phyloP scores from a whole-genome alignment of 2,888 invertebrate genomes.

The Netelia virgata region DNA sequence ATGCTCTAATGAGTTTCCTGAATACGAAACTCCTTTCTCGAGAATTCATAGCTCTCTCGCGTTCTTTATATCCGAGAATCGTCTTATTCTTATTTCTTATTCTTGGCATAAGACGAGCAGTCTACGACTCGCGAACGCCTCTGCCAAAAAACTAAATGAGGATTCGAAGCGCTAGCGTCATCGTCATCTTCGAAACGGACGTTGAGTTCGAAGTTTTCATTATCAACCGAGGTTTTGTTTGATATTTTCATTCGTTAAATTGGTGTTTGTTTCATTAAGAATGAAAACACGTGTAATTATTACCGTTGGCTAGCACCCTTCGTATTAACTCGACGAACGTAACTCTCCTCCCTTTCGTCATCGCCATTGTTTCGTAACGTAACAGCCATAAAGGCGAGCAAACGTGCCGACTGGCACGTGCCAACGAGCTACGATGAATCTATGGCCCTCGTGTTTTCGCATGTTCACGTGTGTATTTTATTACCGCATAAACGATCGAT shows the following conservation, averaged over 20 bases:
- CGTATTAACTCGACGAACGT: neutral
- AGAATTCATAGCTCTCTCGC: conserved; percentile 29
- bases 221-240: neutral
- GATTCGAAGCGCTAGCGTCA: neutral
- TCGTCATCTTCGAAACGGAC: neutral
- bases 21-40: conserved; percentile 41
- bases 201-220: neutral
- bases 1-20: conserved; percentile 49
- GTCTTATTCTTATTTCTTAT: conserved; percentile 19
- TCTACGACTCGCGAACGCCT: neutral
- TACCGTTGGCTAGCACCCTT: neutral
- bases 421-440: conserved; percentile 1
- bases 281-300: neutral
- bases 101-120: conserved; percentile 43
- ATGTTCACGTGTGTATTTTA: neutral
- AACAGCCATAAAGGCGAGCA: neutral
- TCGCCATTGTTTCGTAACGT: conserved; percentile 23
- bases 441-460: conserved; percentile 1
- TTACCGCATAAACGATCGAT: neutral
- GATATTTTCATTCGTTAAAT: neutral
- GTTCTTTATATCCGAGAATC: neutral
- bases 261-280: neutral
- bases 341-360: neutral
- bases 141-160: conserved; percentile 13
- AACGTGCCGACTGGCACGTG: conserved; percentile 45